Evolutionary conservation across 2,888 invertebrate genomes (phyloP).

Genomic region (Arrhopalites spinosus): DNA sequence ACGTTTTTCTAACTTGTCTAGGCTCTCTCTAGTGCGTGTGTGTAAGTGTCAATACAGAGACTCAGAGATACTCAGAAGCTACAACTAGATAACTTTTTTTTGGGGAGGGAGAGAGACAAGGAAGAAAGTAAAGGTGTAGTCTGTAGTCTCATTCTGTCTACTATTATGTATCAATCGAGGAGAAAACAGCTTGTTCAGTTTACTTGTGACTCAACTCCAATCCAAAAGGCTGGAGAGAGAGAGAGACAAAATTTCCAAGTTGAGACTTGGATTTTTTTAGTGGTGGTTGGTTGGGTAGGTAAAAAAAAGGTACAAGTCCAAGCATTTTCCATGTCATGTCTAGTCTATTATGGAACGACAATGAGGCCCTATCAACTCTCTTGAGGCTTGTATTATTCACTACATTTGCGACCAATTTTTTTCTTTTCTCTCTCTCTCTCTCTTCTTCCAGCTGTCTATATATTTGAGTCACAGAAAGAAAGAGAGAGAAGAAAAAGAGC

Average conservation of each 20-base stretch:
- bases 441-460: neutral
- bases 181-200: neutral
- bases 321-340: slow-evolving; percentile 20
- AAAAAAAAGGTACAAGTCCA: neutral
- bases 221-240: neutral
- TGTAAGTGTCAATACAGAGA: neutral
- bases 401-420: slow-evolving; percentile 31
- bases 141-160: neutral
- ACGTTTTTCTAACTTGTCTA: neutral
- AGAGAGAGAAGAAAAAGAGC: neutral
- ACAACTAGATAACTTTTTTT: neutral
- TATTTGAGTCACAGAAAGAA: neutral
- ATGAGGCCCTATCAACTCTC: slow-evolving; percentile 32
- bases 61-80: too few species aligned
- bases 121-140: too few species aligned
- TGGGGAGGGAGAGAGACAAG: too few species aligned
- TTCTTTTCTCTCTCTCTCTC: neutral
- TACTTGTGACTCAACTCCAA: neutral
- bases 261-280: neutral
- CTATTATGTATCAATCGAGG: slow-evolving; percentile 11
- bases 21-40: neutral
- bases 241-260: slow-evolving; percentile 9
- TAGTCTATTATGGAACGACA: slow-evolving; percentile 26
- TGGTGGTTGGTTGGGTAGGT: neutral
- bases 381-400: slow-evolving; percentile 37